Evolutionary conservation across 2,888 invertebrate genomes (phyloP).

Genomic region (Apocheima hispidaria): DNA sequence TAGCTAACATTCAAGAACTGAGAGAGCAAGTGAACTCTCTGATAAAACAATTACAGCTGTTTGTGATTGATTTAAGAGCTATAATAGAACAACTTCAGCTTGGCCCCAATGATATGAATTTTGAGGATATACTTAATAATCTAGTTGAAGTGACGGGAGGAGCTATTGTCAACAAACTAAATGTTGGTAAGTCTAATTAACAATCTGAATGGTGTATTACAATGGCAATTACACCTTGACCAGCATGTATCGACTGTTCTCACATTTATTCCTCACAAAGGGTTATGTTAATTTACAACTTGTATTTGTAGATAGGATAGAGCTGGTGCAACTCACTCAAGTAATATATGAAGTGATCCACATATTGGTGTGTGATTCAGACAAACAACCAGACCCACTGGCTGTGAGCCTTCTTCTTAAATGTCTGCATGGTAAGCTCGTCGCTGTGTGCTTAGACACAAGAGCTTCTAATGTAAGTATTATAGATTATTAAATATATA

Average conservation of each 20-base stretch:
- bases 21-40: constrained; percentile 67
- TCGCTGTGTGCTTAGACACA: constrained; percentile 67
- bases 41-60: constrained; percentile 62
- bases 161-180: constrained; percentile 69
- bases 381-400: constrained; percentile 54
- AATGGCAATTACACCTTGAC: too few relatives aligned
- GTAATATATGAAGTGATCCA: constrained; percentile 75
- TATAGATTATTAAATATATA: not conserved
- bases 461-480: constrained; percentile 70
- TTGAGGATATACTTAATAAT: constrained; percentile 78
- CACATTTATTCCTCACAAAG: not conserved
- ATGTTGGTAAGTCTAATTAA: constrained; percentile 67
- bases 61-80: constrained; percentile 64
- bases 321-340: constrained; percentile 62
- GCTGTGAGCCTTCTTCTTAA: constrained; percentile 72
- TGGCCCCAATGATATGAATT: constrained; percentile 70
- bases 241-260: too few relatives aligned
- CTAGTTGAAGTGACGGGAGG: constrained; percentile 76
- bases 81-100: constrained; percentile 65
- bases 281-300: not conserved
- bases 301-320: constrained; percentile 68
- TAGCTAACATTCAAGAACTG: constrained; percentile 52
- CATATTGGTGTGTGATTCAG: constrained; percentile 59
- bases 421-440: constrained; percentile 72
- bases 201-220: too few relatives aligned